Base-by-base conservation (phyloP, 2,113 vertebrate species). In the Hippocampus abdominalis region DNA sequence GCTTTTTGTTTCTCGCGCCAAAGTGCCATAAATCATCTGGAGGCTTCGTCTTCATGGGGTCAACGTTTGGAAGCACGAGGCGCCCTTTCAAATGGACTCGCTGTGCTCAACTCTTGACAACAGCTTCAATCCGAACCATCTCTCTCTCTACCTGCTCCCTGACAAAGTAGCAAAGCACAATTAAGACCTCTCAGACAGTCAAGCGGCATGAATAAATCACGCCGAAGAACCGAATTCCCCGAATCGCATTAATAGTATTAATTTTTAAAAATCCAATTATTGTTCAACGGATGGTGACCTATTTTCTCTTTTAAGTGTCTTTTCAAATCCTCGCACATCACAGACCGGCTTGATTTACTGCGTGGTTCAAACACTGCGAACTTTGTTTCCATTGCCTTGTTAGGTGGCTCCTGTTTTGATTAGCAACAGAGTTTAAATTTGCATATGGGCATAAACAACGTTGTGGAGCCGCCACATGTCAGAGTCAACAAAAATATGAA, bases 221-320 rank as follows among this genome's bases (percentile, higher is more conserved):
- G 36, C 15, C 81, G 87, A 88, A 89, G 82, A 89, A 90, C 86
- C 81, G 73, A 86, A 89, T 84, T 81, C 87, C 84, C 80, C 12
- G 49, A 57, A 73, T 80, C 80, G 83, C 87, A 91, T 91, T 92
- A 89, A 91, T 90, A 83, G 70, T 83, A 84, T 90, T 80, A 90
- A 91, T 91, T 89, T 90, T 92, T 92, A 89, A 91, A 92, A 91
- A 92, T 87, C 80, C 87, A 92, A 91, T 91, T 90, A 92, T 89
- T 84, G 75, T 75, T 84, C 72, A 71, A 84, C 71, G 60, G 77
- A 86, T 86, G 42, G 44, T 91, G 90, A 91, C 91, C 90, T 75
- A 92, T 88, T 91, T 90, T 79, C 76, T 64, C 71, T 79, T 87
- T 79, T 84, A 84, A 89, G 80, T 73, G 81, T 75, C 75, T 84